A percentile compares a stretch with the other conserved stretches of the same genome.
Evolutionary conservation across 2,113 vertebrate genomes (phyloP).

Genomic region (Barbus barbus): DNA sequence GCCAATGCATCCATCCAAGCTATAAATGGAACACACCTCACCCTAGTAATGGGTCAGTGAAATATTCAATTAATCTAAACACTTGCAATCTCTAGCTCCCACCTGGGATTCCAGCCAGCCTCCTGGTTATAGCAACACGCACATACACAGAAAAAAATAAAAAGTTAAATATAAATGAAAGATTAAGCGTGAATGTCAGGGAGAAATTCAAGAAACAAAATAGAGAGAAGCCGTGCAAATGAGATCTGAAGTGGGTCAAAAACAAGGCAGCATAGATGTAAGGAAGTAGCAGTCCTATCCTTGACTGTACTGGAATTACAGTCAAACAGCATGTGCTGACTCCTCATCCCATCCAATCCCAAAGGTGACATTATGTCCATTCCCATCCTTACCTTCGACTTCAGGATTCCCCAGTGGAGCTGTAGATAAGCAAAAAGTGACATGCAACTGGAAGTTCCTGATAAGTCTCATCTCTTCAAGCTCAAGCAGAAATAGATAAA

Average conservation of each 20-base stretch:
- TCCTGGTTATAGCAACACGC: not conserved
- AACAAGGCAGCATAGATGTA: not conserved
- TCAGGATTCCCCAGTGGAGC: not conserved
- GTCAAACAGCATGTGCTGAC: not conserved
- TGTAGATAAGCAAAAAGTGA: conserved; percentile 18
- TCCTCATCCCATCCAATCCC: not conserved
- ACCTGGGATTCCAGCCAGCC: conserved; percentile 32
- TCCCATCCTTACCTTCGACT: not conserved
- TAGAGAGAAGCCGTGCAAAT: not conserved
- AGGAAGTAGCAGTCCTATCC: not conserved
- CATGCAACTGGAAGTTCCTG: not conserved
- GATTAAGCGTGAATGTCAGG: not conserved
- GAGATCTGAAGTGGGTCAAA: not conserved
- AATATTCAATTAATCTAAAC: conserved; percentile 41
- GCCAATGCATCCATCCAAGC: conserved; percentile 38
- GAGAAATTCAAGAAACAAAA: not conserved
- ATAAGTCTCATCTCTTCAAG: not conserved
- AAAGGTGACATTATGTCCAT: not conserved
- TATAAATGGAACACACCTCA: conserved; percentile 42
- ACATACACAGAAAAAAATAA: not conserved
- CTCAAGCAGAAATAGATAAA: not conserved
- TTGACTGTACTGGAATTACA: not conserved
- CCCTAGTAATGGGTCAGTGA: conserved; percentile 28
- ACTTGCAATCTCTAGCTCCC: conserved; percentile 36
- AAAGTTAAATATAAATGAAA: not conserved